Conservation (phyloP, 1,140 invertebrate species). For the Dendrolimus punctatus region DNA sequence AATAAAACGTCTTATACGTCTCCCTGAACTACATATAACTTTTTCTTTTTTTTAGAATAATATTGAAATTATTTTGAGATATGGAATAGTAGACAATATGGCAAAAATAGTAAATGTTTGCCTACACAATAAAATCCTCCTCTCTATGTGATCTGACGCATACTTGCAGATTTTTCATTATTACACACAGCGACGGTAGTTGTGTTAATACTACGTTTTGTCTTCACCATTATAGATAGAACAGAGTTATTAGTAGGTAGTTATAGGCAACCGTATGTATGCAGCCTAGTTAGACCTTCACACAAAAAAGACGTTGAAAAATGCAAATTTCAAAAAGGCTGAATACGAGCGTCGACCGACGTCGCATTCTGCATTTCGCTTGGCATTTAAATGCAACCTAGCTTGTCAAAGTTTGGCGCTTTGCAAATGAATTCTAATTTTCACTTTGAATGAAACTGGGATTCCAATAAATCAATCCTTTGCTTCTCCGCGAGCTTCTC, state of each 20-base stretch:
- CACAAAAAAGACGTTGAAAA: constrained; percentile 40
- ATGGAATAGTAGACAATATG: too few relatives aligned
- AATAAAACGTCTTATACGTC: too few relatives aligned
- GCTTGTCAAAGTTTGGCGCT: constrained; percentile 51
- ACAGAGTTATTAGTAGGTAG: background rate
- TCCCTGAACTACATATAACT: too few relatives aligned
- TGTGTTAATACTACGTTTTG: background rate
- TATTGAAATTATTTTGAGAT: too few relatives aligned
- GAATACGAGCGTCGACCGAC: constrained; percentile 7
- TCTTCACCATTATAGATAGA: background rate
- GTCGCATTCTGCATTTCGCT: constrained; percentile 7
- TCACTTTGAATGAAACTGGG: constrained; percentile 22
- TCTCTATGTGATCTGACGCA: background rate
- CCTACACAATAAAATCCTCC: too few relatives aligned
- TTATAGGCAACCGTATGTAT: background rate
- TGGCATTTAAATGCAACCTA: constrained; percentile 52
- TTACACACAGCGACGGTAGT: background rate
- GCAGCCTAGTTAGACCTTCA: constrained; percentile 3
- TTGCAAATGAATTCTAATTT: constrained; percentile 45
- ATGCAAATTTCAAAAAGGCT: constrained; percentile 34
- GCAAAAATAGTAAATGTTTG: too few relatives aligned
- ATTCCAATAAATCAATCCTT: constrained; percentile 4
- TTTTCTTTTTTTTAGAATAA: too few relatives aligned
- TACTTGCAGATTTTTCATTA: background rate
- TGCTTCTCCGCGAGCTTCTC: too few relatives aligned